Evolutionary conservation across 1,140 invertebrate genomes (phyloP), one percentile per base, ranked within the genome.

Genomic region (Coboldia fuscipes): DNA sequence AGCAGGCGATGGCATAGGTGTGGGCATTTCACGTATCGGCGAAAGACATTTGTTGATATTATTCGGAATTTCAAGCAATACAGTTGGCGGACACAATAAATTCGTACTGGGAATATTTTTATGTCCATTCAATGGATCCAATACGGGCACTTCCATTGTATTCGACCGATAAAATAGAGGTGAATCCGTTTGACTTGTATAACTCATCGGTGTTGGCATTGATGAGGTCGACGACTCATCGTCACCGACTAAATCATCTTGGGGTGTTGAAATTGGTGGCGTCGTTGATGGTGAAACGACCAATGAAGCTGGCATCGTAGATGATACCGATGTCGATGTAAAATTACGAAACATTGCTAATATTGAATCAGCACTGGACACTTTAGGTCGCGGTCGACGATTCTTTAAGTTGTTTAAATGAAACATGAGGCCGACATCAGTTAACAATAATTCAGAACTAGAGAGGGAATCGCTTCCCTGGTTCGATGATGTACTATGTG

Each of bases 321-420:
- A 65, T 14, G 52, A 51, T 8, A 62, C 58, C 4, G 62, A 59
- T 28, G 62, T 63, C 14, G 63, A 56, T 14, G 63, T 63, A 42
- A 72, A 70, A 44, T 70, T 73, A 19, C 68, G 56, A 43, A 78
- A 76, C 68, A 78, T 75, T 3, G 73, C 71, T 30, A 77, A 50
- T 35, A 78, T 72, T 3, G 75, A 77, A 51, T 79, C 75, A 8
- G 75, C 74, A 42, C 70, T 75, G 4, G 72, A 63, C 41, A 62
- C 63, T 65, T 59, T 75, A 65, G 46, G 58, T 45, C 45, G 50
- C 28, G 43, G 30, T 17, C 37, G 35, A 31, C 34, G 20, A 28
- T 20, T 33, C 13, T 35, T 29, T 21, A 29, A 27, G 23, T 33
- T 28, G 22, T 35, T 39, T 24, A 24, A 24, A n/a, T n/a, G n/a